Evolutionary conservation across 2,797 vertebrate species (phyloP).

Genomic region (Okamejei kenojei): DNA sequence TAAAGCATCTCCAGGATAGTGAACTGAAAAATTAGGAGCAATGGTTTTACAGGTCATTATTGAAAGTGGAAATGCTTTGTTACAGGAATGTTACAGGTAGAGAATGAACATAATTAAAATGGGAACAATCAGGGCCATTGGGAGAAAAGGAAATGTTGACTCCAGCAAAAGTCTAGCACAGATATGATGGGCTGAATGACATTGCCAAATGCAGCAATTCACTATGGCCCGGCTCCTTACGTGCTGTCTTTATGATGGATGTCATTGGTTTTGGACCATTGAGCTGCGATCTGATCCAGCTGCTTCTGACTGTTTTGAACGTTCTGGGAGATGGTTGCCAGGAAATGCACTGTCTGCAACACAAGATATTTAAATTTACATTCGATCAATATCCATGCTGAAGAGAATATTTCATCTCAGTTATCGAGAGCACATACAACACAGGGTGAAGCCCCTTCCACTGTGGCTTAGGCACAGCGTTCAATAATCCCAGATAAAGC

Average conservation of each 20-base stretch:
- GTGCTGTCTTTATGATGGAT: conserved; percentile 57
- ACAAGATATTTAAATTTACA: neutral
- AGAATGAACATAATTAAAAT: neutral
- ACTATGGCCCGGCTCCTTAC: conserved; percentile 44
- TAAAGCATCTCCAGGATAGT: neutral
- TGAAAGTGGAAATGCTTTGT: neutral
- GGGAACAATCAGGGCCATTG: neutral
- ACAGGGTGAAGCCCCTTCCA: too few relatives aligned
- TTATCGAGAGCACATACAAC: neutral
- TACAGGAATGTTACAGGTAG: neutral
- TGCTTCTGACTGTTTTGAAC: conserved; percentile 64
- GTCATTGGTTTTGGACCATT: conserved; percentile 59
- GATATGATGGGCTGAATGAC: neutral
- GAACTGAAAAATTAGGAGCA: neutral
- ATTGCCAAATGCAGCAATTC: neutral
- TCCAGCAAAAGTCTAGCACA: neutral
- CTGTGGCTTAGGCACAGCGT: neutral
- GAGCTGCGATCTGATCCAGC: conserved; percentile 58
- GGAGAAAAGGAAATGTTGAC: neutral
- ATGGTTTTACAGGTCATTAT: neutral
- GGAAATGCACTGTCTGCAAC: conserved; percentile 62
- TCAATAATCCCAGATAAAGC: neutral
- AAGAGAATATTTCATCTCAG: neutral
- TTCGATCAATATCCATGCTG: neutral
- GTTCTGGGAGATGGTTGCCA: conserved; percentile 60